Percentiles rank a stretch among this genome's conserved stretches.
Evolutionary conservation across 2,113 vertebrate genomes (phyloP).

Genomic region (Willisornis vidua): DNA sequence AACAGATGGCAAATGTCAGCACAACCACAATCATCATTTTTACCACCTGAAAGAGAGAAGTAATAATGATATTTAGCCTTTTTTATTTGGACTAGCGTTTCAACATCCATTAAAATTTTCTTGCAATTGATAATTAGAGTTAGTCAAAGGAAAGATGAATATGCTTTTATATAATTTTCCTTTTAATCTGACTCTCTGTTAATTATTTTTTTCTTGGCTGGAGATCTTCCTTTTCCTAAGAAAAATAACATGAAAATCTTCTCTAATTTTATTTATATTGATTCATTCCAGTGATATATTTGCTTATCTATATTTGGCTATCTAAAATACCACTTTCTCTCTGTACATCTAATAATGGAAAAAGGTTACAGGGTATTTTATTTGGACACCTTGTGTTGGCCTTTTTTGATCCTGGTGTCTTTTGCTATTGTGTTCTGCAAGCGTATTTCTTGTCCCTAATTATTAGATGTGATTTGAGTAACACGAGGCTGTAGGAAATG

Average conservation of each 20-base stretch:
- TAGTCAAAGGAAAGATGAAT: neutral
- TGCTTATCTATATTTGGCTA: neutral
- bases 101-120: neutral
- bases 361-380: neutral
- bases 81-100: neutral
- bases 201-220: neutral
- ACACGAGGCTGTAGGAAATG: neutral
- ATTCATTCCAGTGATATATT: neutral
- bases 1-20: slow-evolving; percentile 94
- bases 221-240: neutral
- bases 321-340: neutral
- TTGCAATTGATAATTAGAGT: neutral
- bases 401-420: neutral
- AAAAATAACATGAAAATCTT: neutral
- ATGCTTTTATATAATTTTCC: neutral
- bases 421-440: neutral
- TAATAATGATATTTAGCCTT: neutral
- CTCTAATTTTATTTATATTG: neutral
- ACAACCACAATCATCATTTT: slow-evolving; percentile 99
- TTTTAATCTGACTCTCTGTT: neutral
- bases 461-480: neutral
- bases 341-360: neutral
- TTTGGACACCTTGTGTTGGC: neutral
- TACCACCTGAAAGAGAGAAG: slow-evolving; percentile 84
- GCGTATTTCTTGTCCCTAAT: neutral